Evolutionary conservation across 2,113 vertebrate species (phyloP), one percentile per base, ranked within the genome.

Genomic region (Pionites leucogaster): DNA sequence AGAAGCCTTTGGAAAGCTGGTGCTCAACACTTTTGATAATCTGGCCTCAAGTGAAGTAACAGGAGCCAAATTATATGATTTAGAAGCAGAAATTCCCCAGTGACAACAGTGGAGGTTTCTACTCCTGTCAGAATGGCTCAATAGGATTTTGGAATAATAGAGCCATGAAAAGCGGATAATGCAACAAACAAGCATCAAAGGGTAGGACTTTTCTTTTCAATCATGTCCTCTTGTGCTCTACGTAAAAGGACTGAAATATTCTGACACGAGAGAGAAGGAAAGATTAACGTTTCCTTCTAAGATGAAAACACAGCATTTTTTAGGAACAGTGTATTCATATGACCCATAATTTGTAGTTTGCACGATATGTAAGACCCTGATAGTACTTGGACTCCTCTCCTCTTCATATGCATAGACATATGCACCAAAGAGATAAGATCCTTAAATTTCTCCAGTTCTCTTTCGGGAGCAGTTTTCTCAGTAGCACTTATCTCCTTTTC

Each of bases 131-230:
- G 70, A 92, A 90, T 86, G 39, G 55, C 85, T 90, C 90, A 88
- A 42, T 70, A 81, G 68, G 93, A 88, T 94, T 78, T 88, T 81
- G 64, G 52, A 92, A 96, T 92, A 92, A 93, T n/a, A 91, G 59
- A 96, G 13, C 62, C 77, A 74, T 76, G 67, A 87, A 91, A 95
- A 96, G 49, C 46, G 74, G 77, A 96, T 86, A 97, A 86, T 59
- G 59, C 47, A 92, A 89, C 74, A 96, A 96, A 91, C 75, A 96
- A 92, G 94, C 92, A 96, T 92, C 88, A 95, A 95, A 84, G 88
- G 49, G 70, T 77, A 72, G 59, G 83, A 70, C 37, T 82, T 93
- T 52, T 65, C 65, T 76, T 86, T 92, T 89, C 82, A 84, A 47
- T 95, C 77, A 82, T 20, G 20, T 74, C 55, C 35, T 49, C 31